A percentile compares a stretch with the other conserved stretches of the same genome.
Conservation (phyloP, 1,140 invertebrate species). For the Drosophila equinoxialis region DNA sequence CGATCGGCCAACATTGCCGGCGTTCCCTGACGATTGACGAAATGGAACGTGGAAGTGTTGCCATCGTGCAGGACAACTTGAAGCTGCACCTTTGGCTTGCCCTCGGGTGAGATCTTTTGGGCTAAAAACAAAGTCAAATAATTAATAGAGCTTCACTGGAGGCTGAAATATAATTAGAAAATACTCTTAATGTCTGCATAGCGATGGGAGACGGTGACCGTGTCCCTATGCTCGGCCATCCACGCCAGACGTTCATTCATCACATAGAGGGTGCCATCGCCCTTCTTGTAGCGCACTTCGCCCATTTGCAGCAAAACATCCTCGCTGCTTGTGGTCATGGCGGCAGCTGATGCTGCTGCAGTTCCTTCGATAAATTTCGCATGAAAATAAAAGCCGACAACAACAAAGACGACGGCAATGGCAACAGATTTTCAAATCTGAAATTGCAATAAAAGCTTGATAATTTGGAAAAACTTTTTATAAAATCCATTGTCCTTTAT, state of each 20-base stretch:
- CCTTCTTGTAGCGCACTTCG: slow-evolving; percentile 97
- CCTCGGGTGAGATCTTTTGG: slow-evolving; percentile 99
- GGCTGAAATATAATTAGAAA: not conserved
- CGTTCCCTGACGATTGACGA: slow-evolving; percentile 93
- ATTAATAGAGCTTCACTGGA: not conserved
- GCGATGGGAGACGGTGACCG: slow-evolving; percentile 94
- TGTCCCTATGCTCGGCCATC: slow-evolving; percentile 96
- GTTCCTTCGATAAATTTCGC: not conserved
- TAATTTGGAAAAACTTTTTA: not conserved
- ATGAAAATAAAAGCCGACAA: slow-evolving; percentile 9
- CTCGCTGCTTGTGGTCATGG: slow-evolving; percentile 86
- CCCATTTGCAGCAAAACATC: slow-evolving; percentile 96
- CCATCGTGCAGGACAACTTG: slow-evolving; percentile 98
- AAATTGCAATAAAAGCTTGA: not conserved
- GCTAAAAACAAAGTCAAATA: slow-evolving; percentile 85
- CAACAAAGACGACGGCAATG: not conserved
- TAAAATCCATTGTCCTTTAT: not conserved
- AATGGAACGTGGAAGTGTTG: slow-evolving; percentile 98
- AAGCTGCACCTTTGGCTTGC: slow-evolving; percentile 99
- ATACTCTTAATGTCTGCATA: slow-evolving; percentile 98
- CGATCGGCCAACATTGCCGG: slow-evolving; percentile 94
- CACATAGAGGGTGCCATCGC: slow-evolving; percentile 96
- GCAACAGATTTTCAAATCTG: not conserved
- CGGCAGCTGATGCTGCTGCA: slow-evolving; percentile 9
- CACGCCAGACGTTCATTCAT: slow-evolving; percentile 97